These are phyloP conservation scores for Syndactyla subalaris DNA, from an alignment of 2,797 vertebrate genomes.

Conservation along the genomic window DNA sequence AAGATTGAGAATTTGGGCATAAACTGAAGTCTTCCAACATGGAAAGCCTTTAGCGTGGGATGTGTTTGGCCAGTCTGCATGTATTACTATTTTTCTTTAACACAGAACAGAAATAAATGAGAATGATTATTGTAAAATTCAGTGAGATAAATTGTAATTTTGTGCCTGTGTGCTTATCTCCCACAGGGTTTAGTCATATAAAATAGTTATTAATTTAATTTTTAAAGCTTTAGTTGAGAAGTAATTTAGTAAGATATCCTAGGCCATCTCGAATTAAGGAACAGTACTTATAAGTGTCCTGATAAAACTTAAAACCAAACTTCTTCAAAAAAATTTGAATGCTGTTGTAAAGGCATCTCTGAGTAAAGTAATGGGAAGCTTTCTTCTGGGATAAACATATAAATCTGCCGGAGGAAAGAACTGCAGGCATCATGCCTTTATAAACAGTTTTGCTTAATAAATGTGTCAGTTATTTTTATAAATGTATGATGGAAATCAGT, in stretches of 20 bases:
- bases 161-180: neutral
- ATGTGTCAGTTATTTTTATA: neutral
- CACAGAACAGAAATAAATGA: neutral
- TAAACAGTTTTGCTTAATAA: slow-evolving; percentile 16
- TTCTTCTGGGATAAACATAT: neutral
- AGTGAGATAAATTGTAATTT: neutral
- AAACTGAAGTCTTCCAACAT: neutral
- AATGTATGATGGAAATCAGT: neutral
- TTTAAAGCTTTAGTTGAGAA: neutral
- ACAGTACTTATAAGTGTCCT: neutral
- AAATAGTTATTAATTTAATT: neutral
- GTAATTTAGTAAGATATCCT: neutral
- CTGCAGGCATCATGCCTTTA: neutral
- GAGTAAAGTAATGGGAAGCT: neutral
- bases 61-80: neutral
- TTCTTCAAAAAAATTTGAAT: neutral
- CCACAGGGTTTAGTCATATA: neutral
- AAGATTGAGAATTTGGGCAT: neutral
- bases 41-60: neutral
- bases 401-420: neutral
- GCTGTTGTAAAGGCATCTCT: neutral
- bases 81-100: neutral
- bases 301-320: neutral
- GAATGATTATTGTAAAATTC: neutral
- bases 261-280: neutral